Conservation (phyloP, 2,797 vertebrate species). For the Helarctos malayanus region DNA sequence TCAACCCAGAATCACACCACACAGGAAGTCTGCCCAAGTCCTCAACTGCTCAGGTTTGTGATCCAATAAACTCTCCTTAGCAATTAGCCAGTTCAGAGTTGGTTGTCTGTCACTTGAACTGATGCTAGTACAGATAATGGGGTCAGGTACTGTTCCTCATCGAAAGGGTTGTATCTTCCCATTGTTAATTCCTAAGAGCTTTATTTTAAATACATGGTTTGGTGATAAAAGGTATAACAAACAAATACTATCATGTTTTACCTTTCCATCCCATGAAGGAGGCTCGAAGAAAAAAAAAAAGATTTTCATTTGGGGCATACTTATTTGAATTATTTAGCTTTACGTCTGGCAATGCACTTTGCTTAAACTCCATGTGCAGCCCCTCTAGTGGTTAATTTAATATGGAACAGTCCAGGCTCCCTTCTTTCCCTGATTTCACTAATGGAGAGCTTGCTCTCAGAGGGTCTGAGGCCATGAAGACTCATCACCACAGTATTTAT, state of each 20-base stretch:
- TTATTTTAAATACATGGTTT: neutral
- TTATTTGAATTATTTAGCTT: slow-evolving; percentile 35
- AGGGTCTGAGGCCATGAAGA: neutral
- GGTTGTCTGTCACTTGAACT: neutral
- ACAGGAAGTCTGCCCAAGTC: neutral
- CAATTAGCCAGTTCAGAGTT: neutral
- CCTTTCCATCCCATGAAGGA: slow-evolving; percentile 33
- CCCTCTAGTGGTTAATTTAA: slow-evolving; percentile 56
- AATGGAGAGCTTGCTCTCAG: neutral
- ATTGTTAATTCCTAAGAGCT: neutral
- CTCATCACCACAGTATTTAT: neutral
- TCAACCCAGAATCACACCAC: neutral
- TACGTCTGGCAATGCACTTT: neutral
- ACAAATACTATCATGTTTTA: neutral
- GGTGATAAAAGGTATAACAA: neutral
- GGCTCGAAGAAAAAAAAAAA: neutral
- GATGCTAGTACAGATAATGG: neutral
- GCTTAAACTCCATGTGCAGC: neutral
- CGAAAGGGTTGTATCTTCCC: neutral
- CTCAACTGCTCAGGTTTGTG: neutral
- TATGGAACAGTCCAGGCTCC: neutral
- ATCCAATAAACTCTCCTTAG: neutral
- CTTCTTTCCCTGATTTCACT: neutral
- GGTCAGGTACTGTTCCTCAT: neutral
- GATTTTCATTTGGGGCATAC: neutral